phyloP scores from a whole-genome alignment of 1,140 invertebrate genomes.

The Varroa destructor region DNA sequence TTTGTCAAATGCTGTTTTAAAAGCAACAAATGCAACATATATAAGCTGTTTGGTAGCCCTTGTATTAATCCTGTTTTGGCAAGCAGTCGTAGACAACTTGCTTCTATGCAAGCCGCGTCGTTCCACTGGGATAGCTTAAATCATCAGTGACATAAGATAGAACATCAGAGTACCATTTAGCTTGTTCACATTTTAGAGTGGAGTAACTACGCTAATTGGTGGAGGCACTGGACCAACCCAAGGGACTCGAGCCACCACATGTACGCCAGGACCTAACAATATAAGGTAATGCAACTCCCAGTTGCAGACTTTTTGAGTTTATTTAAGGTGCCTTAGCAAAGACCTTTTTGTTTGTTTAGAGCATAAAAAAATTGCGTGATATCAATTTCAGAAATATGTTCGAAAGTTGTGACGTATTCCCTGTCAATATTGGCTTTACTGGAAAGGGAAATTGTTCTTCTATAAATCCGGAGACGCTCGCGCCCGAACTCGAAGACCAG shows the following conservation, averaged over 20 bases:
- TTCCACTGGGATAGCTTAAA: too few relatives aligned
- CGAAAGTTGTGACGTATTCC: slow-evolving; percentile 41
- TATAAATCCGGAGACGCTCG: slow-evolving; percentile 34
- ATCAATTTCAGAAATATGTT: slow-evolving; percentile 39
- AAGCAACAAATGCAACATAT: too few relatives aligned
- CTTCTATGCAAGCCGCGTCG: too few relatives aligned
- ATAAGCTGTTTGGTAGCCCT: too few relatives aligned
- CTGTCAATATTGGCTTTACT: slow-evolving; percentile 42
- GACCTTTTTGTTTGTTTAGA: not conserved
- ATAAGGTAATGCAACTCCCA: slow-evolving; percentile 36
- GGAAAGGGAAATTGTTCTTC: slow-evolving; percentile 41
- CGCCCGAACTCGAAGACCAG: slow-evolving; percentile 39
- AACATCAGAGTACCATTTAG: too few relatives aligned
- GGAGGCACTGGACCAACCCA: slow-evolving; percentile 42
- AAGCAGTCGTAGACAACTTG: too few relatives aligned
- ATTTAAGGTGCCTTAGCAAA: not conserved
- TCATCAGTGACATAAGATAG: too few relatives aligned
- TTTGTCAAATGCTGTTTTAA: too few relatives aligned
- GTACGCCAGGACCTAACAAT: slow-evolving; percentile 41
- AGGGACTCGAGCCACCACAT: slow-evolving; percentile 41
- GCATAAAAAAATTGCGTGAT: not conserved
- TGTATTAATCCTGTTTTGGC: too few relatives aligned
- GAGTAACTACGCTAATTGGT: slow-evolving; percentile 42
- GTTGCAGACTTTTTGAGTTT: not conserved
- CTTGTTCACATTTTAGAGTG: slow-evolving; percentile 31